A percentile compares a stretch with the other conserved stretches of the same genome.
Conservation (phyloP, 2,113 vertebrate genomes). For the Carlito syrichta region DNA sequence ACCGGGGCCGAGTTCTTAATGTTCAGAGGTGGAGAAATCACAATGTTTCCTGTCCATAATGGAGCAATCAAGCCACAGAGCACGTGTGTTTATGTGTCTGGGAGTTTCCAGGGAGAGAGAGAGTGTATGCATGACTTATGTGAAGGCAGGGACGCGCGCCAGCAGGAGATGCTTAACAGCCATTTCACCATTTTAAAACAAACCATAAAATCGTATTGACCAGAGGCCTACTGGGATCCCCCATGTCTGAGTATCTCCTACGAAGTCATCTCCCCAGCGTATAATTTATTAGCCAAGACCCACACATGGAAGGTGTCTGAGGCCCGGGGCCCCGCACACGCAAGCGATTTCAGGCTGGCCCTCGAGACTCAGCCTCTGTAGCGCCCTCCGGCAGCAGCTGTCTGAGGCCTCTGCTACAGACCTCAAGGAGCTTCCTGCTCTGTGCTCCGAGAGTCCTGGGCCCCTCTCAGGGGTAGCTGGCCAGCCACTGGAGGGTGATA, state of each 20-base stretch:
- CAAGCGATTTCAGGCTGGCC: conserved; percentile 11
- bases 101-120: neutral
- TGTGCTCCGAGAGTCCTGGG: neutral
- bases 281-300: conserved; percentile 65
- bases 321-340: conserved; percentile 19
- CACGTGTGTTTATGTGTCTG: neutral
- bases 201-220: conserved; percentile 76
- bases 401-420: conserved; percentile 32
- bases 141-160: conserved; percentile 15
- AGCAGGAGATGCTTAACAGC: conserved; percentile 41
- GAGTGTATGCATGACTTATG: neutral
- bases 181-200: conserved; percentile 71
- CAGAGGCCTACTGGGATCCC: conserved; percentile 66
- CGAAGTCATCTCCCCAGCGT: conserved; percentile 72
- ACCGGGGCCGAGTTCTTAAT: neutral
- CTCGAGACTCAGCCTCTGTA: conserved; percentile 55
- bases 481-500: conserved; percentile 32
- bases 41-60: neutral
- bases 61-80: conserved; percentile 10
- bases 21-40: conserved; percentile 40
- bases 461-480: conserved; percentile 2
- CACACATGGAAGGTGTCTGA: conserved; percentile 54
- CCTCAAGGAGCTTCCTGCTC: neutral
- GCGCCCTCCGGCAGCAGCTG: conserved; percentile 50
- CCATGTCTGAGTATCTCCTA: conserved; percentile 67